These are phyloP conservation scores for Habrosyne pyritoides DNA, from an alignment of 2,888 invertebrate species.

Conservation along the genomic window DNA sequence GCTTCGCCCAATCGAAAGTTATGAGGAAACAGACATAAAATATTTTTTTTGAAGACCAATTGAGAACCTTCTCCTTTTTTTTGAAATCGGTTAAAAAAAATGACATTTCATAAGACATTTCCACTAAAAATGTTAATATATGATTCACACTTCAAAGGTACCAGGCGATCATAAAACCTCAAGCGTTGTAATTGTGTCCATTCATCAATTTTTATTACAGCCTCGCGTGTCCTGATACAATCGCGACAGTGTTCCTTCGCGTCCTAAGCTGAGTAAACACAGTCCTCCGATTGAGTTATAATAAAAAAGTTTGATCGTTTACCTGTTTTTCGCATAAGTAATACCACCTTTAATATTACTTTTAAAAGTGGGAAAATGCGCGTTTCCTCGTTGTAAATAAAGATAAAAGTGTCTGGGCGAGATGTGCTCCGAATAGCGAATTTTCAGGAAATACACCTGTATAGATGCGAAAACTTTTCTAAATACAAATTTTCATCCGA, in stretches of 20 bases:
- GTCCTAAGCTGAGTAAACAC: constrained; percentile 8
- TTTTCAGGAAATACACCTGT: too few relatives aligned
- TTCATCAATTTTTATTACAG: constrained; percentile 65
- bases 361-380: background rate
- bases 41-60: too few relatives aligned
- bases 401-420: background rate
- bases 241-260: constrained; percentile 25
- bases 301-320: constrained; percentile 10
- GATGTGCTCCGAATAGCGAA: background rate
- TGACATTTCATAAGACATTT: background rate
- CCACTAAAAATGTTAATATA: constrained; percentile 1
- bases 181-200: constrained; percentile 44
- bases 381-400: background rate
- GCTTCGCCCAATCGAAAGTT: too few relatives aligned
- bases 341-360: constrained; percentile 12
- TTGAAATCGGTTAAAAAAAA: too few relatives aligned
- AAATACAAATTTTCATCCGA: too few relatives aligned
- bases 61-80: too few relatives aligned
- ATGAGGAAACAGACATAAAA: too few relatives aligned
- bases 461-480: too few relatives aligned
- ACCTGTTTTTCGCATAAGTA: constrained; percentile 3
- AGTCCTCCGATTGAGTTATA: constrained; percentile 18
- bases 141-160: constrained; percentile 33
- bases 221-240: constrained; percentile 53
- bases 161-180: constrained; percentile 32